Evolutionary conservation across 2,888 invertebrate genomes (phyloP).

Genomic region (Mesorhabditis spiculigera): DNA sequence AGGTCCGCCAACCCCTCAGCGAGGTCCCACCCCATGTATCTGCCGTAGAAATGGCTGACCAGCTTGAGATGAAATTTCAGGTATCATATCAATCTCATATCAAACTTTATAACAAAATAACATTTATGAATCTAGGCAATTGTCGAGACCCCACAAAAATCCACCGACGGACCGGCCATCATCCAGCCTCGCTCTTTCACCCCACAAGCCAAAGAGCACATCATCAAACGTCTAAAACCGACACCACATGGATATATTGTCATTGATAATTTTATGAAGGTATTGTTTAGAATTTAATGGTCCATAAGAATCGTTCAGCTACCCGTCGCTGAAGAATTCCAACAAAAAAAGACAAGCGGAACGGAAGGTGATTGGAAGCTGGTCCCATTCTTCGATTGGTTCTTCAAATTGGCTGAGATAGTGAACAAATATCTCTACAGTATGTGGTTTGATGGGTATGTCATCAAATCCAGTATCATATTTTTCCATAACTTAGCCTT

Average conservation of each 20-base stretch:
- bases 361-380: conserved; percentile 57
- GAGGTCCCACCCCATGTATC: conserved; percentile 48
- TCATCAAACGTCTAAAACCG: conserved; percentile 49
- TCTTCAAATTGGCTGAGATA: conserved; percentile 56
- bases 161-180: conserved; percentile 49
- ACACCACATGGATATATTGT: conserved; percentile 41
- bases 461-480: not conserved
- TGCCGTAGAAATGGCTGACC: conserved; percentile 52
- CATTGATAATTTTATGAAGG: conserved; percentile 52
- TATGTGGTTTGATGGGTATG: conserved; percentile 57
- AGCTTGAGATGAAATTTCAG: conserved; percentile 57
- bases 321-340: conserved; percentile 53
- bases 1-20: conserved; percentile 52
- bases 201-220: conserved; percentile 47
- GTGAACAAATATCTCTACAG: conserved; percentile 54
- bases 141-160: conserved; percentile 55
- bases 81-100: conserved; percentile 11
- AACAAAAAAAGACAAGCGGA: conserved; percentile 34
- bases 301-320: conserved; percentile 23
- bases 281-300: conserved; percentile 8
- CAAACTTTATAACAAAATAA: not conserved
- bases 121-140: conserved; percentile 33
- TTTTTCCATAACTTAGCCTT: conserved; percentile 26
- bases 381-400: conserved; percentile 50
- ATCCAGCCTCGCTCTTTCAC: conserved; percentile 49